Percentiles rank a stretch among this genome's conserved stretches.
phyloP scores from a whole-genome alignment of 2,113 vertebrate genomes.

The Burhinus bistriatus region DNA sequence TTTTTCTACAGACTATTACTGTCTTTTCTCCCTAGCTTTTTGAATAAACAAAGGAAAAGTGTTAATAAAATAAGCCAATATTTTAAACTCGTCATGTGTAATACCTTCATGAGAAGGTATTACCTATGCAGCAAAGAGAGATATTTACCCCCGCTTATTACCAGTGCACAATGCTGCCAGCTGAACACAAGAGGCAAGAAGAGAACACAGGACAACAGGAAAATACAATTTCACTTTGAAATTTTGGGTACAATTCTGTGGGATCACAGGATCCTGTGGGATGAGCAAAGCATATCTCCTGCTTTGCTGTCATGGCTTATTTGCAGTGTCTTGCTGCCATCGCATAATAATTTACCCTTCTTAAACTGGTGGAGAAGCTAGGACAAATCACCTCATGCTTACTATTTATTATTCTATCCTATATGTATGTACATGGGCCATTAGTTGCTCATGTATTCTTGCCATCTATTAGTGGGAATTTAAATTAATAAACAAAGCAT shows the following conservation, averaged over 20 bases:
- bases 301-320: neutral
- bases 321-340: neutral
- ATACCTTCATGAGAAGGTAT: neutral
- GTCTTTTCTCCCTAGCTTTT: neutral
- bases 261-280: neutral
- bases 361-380: neutral
- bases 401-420: neutral
- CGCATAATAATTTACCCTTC: neutral
- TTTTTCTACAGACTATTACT: neutral
- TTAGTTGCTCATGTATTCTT: neutral
- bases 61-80: neutral
- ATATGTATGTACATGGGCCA: fast-evolving
- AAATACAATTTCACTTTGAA: neutral
- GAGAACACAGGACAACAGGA: neutral
- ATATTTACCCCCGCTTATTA: neutral
- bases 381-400: neutral
- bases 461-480: neutral
- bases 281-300: neutral
- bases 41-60: neutral
- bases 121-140: neutral
- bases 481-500: neutral
- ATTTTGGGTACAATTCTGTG: neutral
- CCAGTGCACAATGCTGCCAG: neutral
- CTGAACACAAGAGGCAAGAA: neutral
- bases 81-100: neutral